Evolutionary conservation across 1,140 invertebrate species (phyloP).

Genomic region (Drosophila seguyi): DNA sequence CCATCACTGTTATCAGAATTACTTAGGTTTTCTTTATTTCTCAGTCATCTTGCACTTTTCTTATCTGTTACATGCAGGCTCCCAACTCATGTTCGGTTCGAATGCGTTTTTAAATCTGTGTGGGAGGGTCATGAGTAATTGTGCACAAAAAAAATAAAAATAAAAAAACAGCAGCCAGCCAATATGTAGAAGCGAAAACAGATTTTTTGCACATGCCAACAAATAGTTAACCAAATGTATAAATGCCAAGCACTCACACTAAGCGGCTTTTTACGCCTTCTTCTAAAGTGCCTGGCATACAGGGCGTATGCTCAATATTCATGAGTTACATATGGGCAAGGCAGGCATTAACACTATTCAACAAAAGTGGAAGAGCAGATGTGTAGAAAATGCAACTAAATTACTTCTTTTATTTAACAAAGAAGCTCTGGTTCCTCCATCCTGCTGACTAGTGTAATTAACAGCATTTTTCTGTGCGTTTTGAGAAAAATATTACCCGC

Average conservation of each 20-base stretch:
- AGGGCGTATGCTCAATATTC: constrained; percentile 75
- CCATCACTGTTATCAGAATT: constrained; percentile 10
- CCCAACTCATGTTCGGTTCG: constrained; percentile 12
- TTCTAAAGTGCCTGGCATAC: constrained; percentile 27
- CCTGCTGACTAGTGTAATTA: constrained; percentile 71
- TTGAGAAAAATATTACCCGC: constrained; percentile 51
- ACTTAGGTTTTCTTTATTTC: constrained; percentile 2
- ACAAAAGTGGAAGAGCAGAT: constrained; percentile 15
- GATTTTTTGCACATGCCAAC: constrained; percentile 48
- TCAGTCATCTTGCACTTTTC: constrained; percentile 21
- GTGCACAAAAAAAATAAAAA: constrained; percentile 18
- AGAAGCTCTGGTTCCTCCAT: background rate
- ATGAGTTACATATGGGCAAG: constrained; percentile 64
- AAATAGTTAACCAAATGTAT: constrained; percentile 46
- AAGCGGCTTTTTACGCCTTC: constrained; percentile 25
- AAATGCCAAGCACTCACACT: constrained; percentile 43
- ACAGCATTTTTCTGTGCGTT: constrained; percentile 45
- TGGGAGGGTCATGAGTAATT: constrained; percentile 36
- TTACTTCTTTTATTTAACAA: background rate
- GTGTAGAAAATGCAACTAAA: constrained; percentile 2
- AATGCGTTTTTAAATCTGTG: constrained; percentile 4
- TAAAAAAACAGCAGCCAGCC: constrained; percentile 29
- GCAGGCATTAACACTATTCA: constrained; percentile 45
- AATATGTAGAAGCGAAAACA: constrained; percentile 31
- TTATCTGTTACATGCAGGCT: constrained; percentile 23